Percentiles rank a stretch among this genome's conserved stretches.
Conservation (phyloP, 2,113 vertebrate genomes). For the Megatriorchis doriae region DNA sequence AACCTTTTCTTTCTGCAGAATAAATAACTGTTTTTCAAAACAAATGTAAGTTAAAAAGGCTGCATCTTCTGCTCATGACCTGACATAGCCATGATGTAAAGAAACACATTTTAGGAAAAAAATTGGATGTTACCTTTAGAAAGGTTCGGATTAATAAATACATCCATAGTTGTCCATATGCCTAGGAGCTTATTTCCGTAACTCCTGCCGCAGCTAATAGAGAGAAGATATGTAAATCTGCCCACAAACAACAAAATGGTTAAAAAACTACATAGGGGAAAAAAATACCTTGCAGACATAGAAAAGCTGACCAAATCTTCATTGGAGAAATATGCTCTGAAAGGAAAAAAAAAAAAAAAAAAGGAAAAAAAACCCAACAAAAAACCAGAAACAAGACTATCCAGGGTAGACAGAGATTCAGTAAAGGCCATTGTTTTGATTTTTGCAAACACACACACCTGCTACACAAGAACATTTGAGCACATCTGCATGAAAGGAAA, state of each 20-base stretch:
- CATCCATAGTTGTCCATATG: neutral
- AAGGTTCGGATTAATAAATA: constrained; percentile 46
- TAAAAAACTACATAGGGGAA: neutral
- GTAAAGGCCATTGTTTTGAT: neutral
- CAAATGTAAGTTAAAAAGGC: constrained; percentile 22
- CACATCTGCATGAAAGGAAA: neutral
- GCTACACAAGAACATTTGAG: neutral
- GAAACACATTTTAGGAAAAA: constrained; percentile 20
- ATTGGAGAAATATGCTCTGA: neutral
- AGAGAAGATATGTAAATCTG: constrained; percentile 1
- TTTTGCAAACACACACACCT: neutral
- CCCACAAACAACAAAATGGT: neutral
- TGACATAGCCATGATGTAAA: constrained; percentile 37
- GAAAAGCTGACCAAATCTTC: neutral
- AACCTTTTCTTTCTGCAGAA: constrained; percentile 38
- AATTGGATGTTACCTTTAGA: constrained; percentile 16
- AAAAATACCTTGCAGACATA: neutral
- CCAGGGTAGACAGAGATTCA: neutral
- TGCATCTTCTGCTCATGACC: neutral
- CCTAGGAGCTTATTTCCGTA: constrained; percentile 28
- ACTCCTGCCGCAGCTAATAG: neutral
- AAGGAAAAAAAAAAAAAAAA: neutral
- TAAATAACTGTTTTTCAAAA: constrained; percentile 67
- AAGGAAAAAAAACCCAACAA: rapidly evolving
- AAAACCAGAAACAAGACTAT: neutral